Percentiles rank a stretch among this genome's conserved stretches.
Evolutionary conservation across 2,113 vertebrate genomes (phyloP).

Genomic region (Taxidea taxus): DNA sequence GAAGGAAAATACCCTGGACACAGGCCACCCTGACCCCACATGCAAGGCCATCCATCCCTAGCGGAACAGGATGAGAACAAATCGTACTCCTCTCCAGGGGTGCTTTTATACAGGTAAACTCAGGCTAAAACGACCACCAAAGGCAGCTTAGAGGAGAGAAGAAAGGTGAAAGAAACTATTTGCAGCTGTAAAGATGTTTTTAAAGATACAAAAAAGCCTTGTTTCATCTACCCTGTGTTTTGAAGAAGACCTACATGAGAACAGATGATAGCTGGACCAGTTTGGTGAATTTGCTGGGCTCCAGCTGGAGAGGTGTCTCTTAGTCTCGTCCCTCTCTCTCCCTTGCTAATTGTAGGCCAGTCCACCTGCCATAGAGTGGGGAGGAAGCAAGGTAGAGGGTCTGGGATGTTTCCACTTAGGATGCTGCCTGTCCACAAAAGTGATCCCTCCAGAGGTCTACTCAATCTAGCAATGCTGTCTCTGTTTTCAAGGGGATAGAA

Average conservation of each 20-base stretch:
- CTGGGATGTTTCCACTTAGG: neutral
- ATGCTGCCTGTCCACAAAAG: neutral
- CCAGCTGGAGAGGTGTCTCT: neutral
- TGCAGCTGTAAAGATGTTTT: neutral
- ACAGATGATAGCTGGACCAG: rapidly evolving
- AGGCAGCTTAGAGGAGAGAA: neutral
- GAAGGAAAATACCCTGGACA: neutral
- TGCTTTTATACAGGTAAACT: neutral
- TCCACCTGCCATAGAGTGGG: neutral
- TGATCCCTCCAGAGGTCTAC: neutral
- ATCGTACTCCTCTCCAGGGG: neutral
- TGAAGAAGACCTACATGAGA: neutral
- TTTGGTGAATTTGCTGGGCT: neutral
- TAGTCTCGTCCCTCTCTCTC: neutral
- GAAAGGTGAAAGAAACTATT: neutral
- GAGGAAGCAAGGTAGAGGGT: neutral
- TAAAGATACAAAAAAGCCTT: neutral
- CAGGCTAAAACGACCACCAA: neutral
- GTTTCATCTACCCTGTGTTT: neutral
- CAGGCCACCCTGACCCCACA: neutral
- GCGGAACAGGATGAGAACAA: neutral
- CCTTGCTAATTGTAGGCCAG: neutral
- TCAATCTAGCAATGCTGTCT: neutral
- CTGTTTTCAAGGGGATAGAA: neutral
- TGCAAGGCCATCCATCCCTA: neutral